Percentiles rank a stretch among this genome's conserved stretches.
phyloP scores from a whole-genome alignment of 2,888 invertebrate genomes.

The Ischnura elegans region DNA sequence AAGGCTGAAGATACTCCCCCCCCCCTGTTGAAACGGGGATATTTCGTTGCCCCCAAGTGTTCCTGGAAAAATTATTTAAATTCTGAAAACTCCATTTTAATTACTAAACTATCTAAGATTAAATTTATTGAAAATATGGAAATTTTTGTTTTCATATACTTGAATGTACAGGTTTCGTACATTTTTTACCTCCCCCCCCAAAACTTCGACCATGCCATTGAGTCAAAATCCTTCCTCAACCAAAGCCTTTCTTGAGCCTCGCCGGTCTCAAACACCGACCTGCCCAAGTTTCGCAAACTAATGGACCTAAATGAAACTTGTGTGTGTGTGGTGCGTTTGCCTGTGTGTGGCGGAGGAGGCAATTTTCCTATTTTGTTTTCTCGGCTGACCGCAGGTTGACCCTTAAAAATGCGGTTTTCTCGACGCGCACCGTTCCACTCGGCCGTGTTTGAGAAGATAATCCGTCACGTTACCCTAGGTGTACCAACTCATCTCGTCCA shows the following conservation, averaged over 20 bases:
- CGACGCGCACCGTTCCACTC: conserved; percentile 24
- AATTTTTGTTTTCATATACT: no score
- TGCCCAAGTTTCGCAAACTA: neutral
- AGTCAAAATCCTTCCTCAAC: no score
- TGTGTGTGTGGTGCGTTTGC: neutral
- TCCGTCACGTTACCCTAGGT: conserved; percentile 23
- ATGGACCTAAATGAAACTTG: conserved; percentile 21
- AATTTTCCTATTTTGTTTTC: conserved; percentile 54
- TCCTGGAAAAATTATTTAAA: no score
- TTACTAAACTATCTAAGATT: no score
- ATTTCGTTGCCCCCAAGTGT: no score
- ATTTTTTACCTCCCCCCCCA: no score
- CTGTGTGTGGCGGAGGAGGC: neutral
- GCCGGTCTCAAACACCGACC: neutral
- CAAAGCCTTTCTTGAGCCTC: neutral
- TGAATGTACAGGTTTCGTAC: no score
- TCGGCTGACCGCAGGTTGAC: conserved; percentile 51
- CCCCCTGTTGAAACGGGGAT: no score
- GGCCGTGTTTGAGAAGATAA: conserved; percentile 56
- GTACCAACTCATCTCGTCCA: neutral
- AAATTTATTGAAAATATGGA: no score
- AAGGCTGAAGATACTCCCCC: no score
- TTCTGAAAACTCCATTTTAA: no score
- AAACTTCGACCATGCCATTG: no score
- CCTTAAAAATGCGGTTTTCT: conserved; percentile 44